A percentile compares a stretch with the other conserved stretches of the same genome.
phyloP scores from a whole-genome alignment of 2,797 vertebrate genomes.

The Carcharodon carcharias region DNA sequence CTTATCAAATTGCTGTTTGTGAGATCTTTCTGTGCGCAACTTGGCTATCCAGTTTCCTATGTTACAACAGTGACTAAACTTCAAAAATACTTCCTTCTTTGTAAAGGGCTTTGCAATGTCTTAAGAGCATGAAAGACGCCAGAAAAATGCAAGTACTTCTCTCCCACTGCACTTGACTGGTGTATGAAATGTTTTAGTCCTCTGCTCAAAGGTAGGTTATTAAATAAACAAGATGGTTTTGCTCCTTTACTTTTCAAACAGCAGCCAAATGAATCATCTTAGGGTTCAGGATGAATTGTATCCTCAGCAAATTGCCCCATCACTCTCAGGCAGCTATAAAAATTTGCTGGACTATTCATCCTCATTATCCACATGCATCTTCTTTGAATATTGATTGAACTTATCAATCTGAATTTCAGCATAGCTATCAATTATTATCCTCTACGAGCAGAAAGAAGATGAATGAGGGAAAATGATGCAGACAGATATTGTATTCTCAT shows the following conservation, averaged over 20 bases:
- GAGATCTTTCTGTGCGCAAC: neutral
- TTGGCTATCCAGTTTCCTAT: neutral
- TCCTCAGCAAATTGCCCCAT: conserved; percentile 16
- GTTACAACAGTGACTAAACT: neutral
- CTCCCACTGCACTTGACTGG: no score
- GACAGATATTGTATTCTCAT: neutral
- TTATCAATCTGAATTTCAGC: conserved; percentile 32
- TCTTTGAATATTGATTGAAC: conserved; percentile 32
- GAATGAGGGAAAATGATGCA: conserved; percentile 26
- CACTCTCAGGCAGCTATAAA: neutral
- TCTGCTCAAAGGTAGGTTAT: neutral
- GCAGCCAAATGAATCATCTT: neutral
- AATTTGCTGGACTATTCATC: neutral
- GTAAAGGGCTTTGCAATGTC: neutral
- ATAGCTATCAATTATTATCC: neutral
- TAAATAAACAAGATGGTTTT: neutral
- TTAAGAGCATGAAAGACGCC: neutral
- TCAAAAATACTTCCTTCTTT: neutral
- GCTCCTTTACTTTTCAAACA: neutral
- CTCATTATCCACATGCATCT: conserved; percentile 3
- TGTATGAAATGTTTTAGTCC: neutral
- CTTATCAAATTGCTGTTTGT: neutral
- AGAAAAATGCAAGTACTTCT: neutral
- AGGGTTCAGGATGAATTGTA: neutral
- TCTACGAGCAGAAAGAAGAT: neutral